Conservation (phyloP, 2,888 invertebrate species). For the Tillus elongatus region DNA sequence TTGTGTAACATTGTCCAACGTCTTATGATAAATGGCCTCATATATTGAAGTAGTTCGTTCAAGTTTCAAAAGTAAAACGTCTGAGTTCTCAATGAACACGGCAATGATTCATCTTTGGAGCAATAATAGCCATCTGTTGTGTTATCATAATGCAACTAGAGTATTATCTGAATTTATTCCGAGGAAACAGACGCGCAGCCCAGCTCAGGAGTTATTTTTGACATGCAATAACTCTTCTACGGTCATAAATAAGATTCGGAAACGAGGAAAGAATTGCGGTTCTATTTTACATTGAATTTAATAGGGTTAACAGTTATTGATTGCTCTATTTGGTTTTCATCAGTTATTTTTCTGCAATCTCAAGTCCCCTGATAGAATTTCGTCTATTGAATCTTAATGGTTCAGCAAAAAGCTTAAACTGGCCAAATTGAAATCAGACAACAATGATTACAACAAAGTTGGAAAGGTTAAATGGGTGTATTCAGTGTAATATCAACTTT, state of each 20-base stretch:
- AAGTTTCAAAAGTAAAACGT: neutral
- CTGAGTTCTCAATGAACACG: constrained; percentile 7
- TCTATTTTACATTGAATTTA: constrained; percentile 16
- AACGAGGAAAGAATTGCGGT: constrained; percentile 11
- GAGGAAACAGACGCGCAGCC: constrained; percentile 19
- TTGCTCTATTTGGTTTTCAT: too few species aligned
- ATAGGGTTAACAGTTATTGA: neutral
- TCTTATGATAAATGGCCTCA: neutral
- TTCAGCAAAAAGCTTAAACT: too few species aligned
- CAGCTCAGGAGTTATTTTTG: constrained; percentile 24
- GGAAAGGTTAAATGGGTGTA: too few species aligned
- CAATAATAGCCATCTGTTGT: constrained; percentile 33
- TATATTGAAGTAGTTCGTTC: neutral
- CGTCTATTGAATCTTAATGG: too few species aligned
- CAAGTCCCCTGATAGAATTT: too few species aligned
- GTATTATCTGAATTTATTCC: constrained; percentile 33
- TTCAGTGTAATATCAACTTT: too few species aligned
- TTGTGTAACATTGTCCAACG: neutral
- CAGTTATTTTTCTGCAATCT: too few species aligned
- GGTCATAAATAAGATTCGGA: constrained; percentile 30
- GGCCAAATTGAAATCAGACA: too few species aligned
- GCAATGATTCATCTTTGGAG: constrained; percentile 25
- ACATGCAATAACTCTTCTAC: constrained; percentile 30
- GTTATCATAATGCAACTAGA: constrained; percentile 33
- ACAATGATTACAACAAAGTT: too few species aligned